These are phyloP conservation scores for Squalus acanthias DNA, from an alignment of 2,797 vertebrate species.

Conservation along the genomic window DNA sequence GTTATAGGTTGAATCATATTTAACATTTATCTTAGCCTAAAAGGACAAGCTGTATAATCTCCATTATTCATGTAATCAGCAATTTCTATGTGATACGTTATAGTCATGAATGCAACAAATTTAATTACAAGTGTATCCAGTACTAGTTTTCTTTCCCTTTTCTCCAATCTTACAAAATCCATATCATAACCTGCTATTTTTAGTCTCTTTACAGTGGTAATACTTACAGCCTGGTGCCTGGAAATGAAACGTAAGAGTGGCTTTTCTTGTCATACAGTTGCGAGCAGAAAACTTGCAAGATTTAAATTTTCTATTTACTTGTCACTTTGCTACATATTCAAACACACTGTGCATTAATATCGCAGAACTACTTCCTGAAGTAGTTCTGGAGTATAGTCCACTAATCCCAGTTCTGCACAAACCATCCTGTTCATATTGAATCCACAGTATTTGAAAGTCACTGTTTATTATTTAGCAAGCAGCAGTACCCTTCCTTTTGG, in stretches of 20 bases:
- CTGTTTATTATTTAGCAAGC: background rate
- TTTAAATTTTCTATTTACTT: background rate
- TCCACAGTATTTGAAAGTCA: background rate
- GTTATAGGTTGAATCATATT: background rate
- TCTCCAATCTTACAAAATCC: background rate
- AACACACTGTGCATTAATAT: background rate
- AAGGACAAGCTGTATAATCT: background rate
- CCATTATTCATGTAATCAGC: background rate
- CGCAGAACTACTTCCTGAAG: background rate
- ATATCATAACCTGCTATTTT: background rate
- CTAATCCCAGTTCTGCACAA: background rate
- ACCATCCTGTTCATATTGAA: background rate
- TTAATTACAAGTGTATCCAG: background rate
- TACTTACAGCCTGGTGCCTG: too few relatives aligned
- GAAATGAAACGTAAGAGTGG: background rate
- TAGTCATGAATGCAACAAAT: background rate
- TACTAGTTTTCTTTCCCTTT: background rate
- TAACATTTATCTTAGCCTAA: background rate
- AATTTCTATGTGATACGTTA: background rate
- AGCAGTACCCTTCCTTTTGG: background rate
- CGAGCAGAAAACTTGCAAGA: background rate
- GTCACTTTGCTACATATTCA: background rate
- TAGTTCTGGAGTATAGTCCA: background rate
- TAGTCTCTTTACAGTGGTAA: background rate
- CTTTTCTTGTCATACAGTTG: background rate